A percentile compares a stretch with the other conserved stretches of the same genome.
These are phyloP conservation scores for Drosophila picticornis DNA, from an alignment of 2,888 invertebrate genomes.

Conservation along the genomic window DNA sequence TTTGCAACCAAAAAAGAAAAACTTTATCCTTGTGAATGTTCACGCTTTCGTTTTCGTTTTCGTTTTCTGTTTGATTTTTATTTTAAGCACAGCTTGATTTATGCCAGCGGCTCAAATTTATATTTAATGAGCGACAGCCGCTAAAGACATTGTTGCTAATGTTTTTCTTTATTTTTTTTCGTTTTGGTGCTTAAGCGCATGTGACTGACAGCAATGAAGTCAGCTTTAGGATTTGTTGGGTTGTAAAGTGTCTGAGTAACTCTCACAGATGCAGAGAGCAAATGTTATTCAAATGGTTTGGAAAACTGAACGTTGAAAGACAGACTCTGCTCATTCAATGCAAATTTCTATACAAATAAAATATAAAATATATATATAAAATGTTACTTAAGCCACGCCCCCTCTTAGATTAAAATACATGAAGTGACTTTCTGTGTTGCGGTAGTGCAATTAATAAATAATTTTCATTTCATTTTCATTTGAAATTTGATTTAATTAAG, in stretches of 20 bases:
- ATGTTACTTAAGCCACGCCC: constrained; percentile 22
- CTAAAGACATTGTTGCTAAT: constrained; percentile 31
- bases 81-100: constrained; percentile 46
- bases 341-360: constrained; percentile 50
- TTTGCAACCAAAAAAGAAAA: neutral
- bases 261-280: constrained; percentile 48
- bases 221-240: constrained; percentile 11
- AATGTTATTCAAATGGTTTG: constrained; percentile 43
- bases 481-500: constrained; percentile 77
- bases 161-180: neutral
- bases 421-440: constrained; percentile 44
- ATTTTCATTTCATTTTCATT: constrained; percentile 80
- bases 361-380: neutral
- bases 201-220: constrained; percentile 52
- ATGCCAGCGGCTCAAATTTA: constrained; percentile 64
- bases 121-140: constrained; percentile 62
- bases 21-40: constrained; percentile 6
- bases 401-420: neutral
- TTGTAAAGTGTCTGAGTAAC: constrained; percentile 35
- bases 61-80: constrained; percentile 12
- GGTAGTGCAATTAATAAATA: constrained; percentile 71
- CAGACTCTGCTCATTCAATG: constrained; percentile 49
- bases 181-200: constrained; percentile 37
- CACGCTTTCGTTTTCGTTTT: constrained; percentile 23
- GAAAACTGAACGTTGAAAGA: constrained; percentile 22